Conservation (phyloP, 2,797 vertebrate species). For the Mallotus villosus region DNA sequence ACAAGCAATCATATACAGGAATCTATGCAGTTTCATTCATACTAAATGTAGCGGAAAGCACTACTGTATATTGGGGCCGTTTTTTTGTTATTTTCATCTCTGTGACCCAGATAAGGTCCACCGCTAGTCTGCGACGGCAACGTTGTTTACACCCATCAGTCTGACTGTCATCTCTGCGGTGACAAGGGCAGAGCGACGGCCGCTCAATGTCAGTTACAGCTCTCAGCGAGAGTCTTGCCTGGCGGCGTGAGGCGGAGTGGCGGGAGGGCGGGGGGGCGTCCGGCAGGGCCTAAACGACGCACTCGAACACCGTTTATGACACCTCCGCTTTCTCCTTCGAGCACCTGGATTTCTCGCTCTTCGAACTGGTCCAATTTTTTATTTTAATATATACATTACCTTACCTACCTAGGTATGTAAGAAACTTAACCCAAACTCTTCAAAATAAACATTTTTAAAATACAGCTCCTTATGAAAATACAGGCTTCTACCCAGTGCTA, state of each 20-base stretch:
- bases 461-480: conserved; percentile 29
- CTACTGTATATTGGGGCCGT: not conserved
- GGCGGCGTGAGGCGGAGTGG: too few relatives aligned
- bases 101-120: conserved; percentile 18
- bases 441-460: too few relatives aligned
- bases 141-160: conserved; percentile 14
- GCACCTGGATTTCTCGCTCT: too few relatives aligned
- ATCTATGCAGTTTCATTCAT: conserved; percentile 2
- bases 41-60: not conserved
- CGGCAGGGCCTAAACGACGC: not conserved
- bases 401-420: too few relatives aligned
- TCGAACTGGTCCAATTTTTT: too few relatives aligned
- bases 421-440: too few relatives aligned
- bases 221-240: not conserved
- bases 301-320: too few relatives aligned
- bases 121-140: not conserved
- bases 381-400: too few relatives aligned
- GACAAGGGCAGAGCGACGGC: conserved; percentile 2
- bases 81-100: conserved; percentile 1
- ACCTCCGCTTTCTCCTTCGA: too few relatives aligned
- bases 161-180: conserved; percentile 9
- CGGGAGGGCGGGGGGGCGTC: too few relatives aligned
- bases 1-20: not conserved
- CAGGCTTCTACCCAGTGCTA: conserved; percentile 20
- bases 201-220: not conserved